Conservation (phyloP, 2,888 invertebrate genomes). For the Deroplatys truncata region DNA sequence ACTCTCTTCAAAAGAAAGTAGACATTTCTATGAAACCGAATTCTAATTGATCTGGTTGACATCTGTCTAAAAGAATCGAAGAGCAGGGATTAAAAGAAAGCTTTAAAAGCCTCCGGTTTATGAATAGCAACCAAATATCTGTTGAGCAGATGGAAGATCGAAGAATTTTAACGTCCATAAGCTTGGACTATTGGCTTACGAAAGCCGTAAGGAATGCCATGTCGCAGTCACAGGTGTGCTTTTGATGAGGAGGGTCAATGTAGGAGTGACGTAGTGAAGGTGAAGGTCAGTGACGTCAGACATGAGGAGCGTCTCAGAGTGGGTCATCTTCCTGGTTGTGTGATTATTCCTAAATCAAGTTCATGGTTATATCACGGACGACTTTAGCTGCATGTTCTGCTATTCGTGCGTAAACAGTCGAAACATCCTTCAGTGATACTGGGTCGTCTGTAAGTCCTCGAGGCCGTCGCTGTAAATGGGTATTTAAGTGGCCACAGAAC, state of each 20-base stretch:
- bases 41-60: no score
- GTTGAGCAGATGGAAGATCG: no score
- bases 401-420: background rate
- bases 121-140: no score
- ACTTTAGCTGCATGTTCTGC: background rate
- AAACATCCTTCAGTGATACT: background rate
- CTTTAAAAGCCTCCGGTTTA: no score
- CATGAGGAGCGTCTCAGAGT: background rate
- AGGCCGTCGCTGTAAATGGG: background rate
- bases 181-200: background rate
- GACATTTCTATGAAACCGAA: no score
- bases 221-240: background rate
- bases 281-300: background rate
- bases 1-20: no score
- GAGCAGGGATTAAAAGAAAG: no score
- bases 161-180: background rate
- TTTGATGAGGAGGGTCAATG: background rate
- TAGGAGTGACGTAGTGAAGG: background rate
- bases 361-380: background rate
- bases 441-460: no score
- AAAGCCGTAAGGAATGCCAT: background rate
- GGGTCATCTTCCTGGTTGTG: background rate
- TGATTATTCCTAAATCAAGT: background rate
- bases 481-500: background rate
- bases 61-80: no score